phyloP scores from a whole-genome alignment of 53 echinoderm and acorn worm species.

The Paelopatides confundens region DNA sequence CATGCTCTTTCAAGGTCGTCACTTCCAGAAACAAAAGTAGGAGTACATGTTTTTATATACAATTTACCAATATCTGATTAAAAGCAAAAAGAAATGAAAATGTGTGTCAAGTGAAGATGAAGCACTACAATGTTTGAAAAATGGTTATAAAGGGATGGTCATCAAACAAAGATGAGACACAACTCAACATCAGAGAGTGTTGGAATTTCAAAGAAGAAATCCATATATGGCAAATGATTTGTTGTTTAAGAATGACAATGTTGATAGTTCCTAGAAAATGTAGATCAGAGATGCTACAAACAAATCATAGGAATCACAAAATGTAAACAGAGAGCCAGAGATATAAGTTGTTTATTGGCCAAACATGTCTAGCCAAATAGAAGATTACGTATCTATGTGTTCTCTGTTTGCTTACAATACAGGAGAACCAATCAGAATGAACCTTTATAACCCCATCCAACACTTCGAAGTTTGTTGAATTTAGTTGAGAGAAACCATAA shows the following conservation, averaged over 20 bases:
- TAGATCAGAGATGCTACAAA: background rate
- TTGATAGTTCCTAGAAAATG: background rate
- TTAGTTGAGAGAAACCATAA: conserved; percentile 9
- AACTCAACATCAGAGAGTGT: background rate
- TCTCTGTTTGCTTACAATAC: conserved; percentile 11
- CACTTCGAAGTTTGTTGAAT: conserved; percentile 11
- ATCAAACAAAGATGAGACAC: background rate
- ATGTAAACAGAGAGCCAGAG: conserved; percentile 16
- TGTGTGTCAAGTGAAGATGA: background rate
- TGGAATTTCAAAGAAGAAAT: background rate
- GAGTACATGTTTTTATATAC: background rate
- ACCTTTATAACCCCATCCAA: background rate
- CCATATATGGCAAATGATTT: background rate
- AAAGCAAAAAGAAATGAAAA: background rate
- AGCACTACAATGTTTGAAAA: background rate
- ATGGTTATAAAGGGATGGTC: background rate
- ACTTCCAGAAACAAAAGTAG: background rate
- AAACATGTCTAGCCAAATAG: background rate
- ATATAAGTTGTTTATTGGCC: background rate
- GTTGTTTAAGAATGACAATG: background rate
- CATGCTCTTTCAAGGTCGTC: background rate
- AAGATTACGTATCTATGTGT: background rate
- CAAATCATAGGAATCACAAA: conserved; percentile 12
- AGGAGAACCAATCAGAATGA: background rate
- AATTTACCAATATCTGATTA: background rate